Conservation (phyloP, 1,140 invertebrate genomes). For the Papilio aristodemus region DNA sequence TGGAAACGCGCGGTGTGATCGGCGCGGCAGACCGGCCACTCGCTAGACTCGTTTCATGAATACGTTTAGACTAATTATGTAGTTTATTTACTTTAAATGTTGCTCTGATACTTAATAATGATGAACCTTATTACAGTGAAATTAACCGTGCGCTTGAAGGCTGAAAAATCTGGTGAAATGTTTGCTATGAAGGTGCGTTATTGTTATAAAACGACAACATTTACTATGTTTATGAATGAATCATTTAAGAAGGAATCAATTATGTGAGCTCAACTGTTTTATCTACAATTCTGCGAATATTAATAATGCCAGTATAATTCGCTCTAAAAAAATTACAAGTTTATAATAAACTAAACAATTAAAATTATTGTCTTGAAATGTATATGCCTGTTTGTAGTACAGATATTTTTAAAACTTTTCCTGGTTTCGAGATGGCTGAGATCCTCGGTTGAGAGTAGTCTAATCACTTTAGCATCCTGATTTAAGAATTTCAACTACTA, state of each 20-base stretch:
- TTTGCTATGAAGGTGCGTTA: constrained; percentile 4
- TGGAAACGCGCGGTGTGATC: constrained; percentile 49
- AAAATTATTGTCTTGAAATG: too few relatives aligned
- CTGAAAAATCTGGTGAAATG: neutral
- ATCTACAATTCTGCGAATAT: neutral
- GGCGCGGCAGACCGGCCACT: constrained; percentile 38
- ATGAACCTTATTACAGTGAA: constrained; percentile 9
- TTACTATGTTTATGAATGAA: neutral
- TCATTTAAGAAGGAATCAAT: neutral
- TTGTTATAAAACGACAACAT: neutral
- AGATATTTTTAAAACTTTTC: too few relatives aligned
- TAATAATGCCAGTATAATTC: too few relatives aligned
- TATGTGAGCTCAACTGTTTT: neutral
- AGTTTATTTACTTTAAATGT: constrained; percentile 39
- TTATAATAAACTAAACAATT: too few relatives aligned
- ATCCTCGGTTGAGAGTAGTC: too few relatives aligned
- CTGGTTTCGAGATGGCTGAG: too few relatives aligned
- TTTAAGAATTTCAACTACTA: too few relatives aligned
- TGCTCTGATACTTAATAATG: constrained; percentile 5
- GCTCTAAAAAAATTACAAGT: too few relatives aligned
- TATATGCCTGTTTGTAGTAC: too few relatives aligned
- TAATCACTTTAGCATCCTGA: too few relatives aligned
- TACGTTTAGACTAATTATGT: constrained; percentile 28
- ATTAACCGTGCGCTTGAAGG: constrained; percentile 1
- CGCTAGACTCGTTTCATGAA: constrained; percentile 31